Base-by-base conservation (phyloP, 2,113 vertebrate species). In the Pangasianodon hypophthalmus region DNA sequence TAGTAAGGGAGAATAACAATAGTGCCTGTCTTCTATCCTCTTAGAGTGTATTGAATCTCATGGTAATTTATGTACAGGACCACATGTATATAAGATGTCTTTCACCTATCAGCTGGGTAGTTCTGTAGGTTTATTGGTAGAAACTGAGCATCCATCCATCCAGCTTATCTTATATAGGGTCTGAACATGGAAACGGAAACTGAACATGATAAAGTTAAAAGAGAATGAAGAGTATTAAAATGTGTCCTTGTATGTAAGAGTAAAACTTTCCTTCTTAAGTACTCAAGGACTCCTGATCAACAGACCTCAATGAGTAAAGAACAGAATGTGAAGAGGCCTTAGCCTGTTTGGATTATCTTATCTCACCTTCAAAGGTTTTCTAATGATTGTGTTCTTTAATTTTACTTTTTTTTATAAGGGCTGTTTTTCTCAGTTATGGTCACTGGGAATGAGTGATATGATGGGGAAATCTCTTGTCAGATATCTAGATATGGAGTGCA, bases 401-500 rank as follows among this genome's bases (percentile, higher is more conserved):
- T 88, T 37, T 64, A 64, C 29, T 46, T 77, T 62, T 83, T 62
- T 83, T 82, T 86, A 50, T 50, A 86, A 44, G 37, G 26, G 46
- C 52, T 77, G 73, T 88, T 88, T 85, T 81, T 88, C 62, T 88
- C 62, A 82, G 88, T 87, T 89, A 89, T 6, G 29, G 86, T 86
- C 54, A 88, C 26, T 21, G 67, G 64, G 58, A 85, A 64, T 48
- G 41, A 84, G 73, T 87, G 71, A 86, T 54, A n/a, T 46, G 50
- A 50, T 89, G 80, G 71, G 50, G 21, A 41, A 58, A 85, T 85
- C 50, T 86, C 48, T 58, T 85, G 21, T 86, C 54, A 89, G 79
- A 86, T 92, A 93, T 92, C 90, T 87, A 77, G 84, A 87, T 75
- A 69, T 79, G 88, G 90, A 87, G 89, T 93, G 21, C 88, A 84